A percentile compares a stretch with the other conserved stretches of the same genome.
These are phyloP conservation scores for Willowsia nigromaculata DNA, from an alignment of 2,888 invertebrate genomes.

Conservation along the genomic window DNA sequence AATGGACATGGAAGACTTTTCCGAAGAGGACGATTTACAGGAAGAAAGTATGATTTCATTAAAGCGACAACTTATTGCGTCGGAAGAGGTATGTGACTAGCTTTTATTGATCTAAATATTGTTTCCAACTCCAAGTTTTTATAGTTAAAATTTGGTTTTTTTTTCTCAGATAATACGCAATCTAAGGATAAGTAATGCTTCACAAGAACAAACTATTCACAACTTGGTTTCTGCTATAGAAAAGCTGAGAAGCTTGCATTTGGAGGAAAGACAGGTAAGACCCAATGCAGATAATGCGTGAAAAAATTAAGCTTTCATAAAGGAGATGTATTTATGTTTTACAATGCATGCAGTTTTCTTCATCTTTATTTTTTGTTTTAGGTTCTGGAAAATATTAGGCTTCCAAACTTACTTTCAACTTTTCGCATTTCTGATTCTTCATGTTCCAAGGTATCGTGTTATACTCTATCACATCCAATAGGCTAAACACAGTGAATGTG, in stretches of 20 bases:
- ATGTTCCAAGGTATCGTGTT: slow-evolving; percentile 37
- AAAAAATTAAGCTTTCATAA: background rate
- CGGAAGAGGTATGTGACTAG: slow-evolving; percentile 61
- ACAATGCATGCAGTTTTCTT: no score
- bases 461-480: background rate
- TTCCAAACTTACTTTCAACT: slow-evolving; percentile 54
- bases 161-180: slow-evolving; percentile 51
- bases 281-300: background rate
- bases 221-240: slow-evolving; percentile 63
- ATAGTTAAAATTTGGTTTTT: background rate
- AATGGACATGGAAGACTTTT: slow-evolving; percentile 67
- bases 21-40: slow-evolving; percentile 59
- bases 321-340: background rate
- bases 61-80: slow-evolving; percentile 61
- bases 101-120: no score
- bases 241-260: slow-evolving; percentile 45
- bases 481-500: no score
- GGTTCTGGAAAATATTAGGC: slow-evolving; percentile 61
- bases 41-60: slow-evolving; percentile 61
- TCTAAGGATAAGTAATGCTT: slow-evolving; percentile 61
- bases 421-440: slow-evolving; percentile 50
- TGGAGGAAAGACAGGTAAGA: slow-evolving; percentile 58
- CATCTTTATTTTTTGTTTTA: no score
- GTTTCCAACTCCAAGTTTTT: no score
- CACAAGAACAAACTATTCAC: slow-evolving; percentile 65